Conservation (phyloP, 1,140 invertebrate species). For the Philotrypesis tridentata region DNA sequence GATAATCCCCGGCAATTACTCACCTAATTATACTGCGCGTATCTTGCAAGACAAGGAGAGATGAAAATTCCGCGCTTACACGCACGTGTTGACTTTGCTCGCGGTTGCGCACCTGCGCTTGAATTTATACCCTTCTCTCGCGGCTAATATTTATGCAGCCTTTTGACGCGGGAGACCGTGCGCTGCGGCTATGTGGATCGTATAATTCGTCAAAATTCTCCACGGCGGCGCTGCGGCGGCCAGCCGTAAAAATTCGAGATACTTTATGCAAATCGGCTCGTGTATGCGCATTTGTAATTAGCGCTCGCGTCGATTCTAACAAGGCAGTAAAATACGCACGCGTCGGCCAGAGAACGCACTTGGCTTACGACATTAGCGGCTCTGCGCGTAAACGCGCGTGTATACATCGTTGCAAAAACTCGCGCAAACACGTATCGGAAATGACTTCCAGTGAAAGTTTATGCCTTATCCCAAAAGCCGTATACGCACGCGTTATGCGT, state of each 20-base stretch:
- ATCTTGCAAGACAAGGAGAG: background rate
- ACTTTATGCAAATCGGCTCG: background rate
- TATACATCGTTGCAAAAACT: no score
- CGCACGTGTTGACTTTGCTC: constrained; percentile 18
- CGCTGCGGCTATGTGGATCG: no score
- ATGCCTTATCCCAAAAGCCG: no score
- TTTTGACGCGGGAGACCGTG: background rate
- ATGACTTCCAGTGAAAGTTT: no score
- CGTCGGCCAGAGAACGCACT: background rate
- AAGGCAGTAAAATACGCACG: background rate
- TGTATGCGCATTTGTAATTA: background rate
- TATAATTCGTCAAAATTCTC: no score
- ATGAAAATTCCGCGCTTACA: background rate
- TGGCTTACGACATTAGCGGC: background rate
- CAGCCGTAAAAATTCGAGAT: background rate
- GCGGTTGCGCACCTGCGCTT: constrained; percentile 21
- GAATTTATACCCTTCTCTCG: background rate
- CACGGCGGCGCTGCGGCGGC: no score
- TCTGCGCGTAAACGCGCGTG: background rate
- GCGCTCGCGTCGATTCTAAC: background rate
- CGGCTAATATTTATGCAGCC: background rate
- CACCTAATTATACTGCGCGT: background rate
- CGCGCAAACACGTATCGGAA: background rate
- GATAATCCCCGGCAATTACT: constrained; percentile 26
- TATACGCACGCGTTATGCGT: no score